Evolutionary conservation across 2,888 invertebrate genomes (phyloP).

Genomic region (Stenichneumon culpator): DNA sequence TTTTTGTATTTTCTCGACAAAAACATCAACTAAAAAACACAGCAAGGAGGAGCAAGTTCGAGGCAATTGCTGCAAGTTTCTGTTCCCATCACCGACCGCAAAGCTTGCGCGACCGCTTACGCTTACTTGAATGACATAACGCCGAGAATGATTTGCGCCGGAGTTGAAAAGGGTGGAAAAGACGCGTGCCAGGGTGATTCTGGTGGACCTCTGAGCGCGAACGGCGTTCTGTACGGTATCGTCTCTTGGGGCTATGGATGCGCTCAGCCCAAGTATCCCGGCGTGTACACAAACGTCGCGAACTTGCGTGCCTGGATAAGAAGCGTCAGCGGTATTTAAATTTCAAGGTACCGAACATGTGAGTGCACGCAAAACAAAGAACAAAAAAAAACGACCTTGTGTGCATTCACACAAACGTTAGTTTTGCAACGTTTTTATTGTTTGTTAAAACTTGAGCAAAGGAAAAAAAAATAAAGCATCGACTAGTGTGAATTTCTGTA

Average conservation of each 20-base stretch:
- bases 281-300: constrained; percentile 81
- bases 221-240: constrained; percentile 79
- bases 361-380: not conserved
- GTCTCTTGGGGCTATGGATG: constrained; percentile 82
- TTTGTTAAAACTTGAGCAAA: too few relatives aligned
- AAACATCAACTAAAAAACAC: constrained; percentile 72
- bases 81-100: constrained; percentile 85
- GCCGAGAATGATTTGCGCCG: constrained; percentile 79
- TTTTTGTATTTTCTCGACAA: not conserved
- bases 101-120: constrained; percentile 84
- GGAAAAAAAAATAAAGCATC: too few relatives aligned
- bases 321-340: constrained; percentile 70
- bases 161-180: constrained; percentile 70
- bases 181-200: constrained; percentile 81
- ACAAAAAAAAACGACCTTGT: not conserved
- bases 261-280: constrained; percentile 78
- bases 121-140: constrained; percentile 74
- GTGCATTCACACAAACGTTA: too few relatives aligned
- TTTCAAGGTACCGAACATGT: not conserved
- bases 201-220: constrained; percentile 80
- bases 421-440: too few relatives aligned
- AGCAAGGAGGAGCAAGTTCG: constrained; percentile 77
- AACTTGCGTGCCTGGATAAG: constrained; percentile 76
- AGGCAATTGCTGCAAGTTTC: constrained; percentile 86
- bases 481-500: too few relatives aligned